Percentiles rank a stretch among this genome's conserved stretches.
These are phyloP conservation scores for Spodoptera exigua DNA, from an alignment of 2,888 invertebrate genomes.

Conservation along the genomic window DNA sequence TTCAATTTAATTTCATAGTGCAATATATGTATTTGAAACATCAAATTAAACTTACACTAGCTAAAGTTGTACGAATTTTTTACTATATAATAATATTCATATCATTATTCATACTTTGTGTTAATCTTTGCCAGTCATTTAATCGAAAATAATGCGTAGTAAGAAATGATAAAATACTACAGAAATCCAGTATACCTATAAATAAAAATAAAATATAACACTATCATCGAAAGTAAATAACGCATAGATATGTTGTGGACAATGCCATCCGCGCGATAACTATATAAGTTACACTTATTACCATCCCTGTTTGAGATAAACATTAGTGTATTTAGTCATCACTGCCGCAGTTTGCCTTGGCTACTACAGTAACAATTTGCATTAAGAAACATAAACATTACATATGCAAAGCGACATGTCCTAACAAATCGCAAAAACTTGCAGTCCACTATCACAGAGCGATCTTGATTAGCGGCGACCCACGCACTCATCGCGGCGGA, in stretches of 20 bases:
- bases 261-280: slow-evolving; percentile 14
- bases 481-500: slow-evolving; percentile 41
- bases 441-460: slow-evolving; percentile 40
- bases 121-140: no score
- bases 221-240: slow-evolving; percentile 1
- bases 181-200: not conserved
- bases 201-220: slow-evolving; percentile 9
- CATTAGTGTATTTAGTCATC: slow-evolving; percentile 42
- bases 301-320: slow-evolving; percentile 27
- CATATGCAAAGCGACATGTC: slow-evolving; percentile 36
- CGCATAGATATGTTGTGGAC: slow-evolving; percentile 10
- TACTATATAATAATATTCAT: no score
- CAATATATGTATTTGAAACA: no score
- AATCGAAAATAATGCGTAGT: no score
- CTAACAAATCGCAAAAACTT: slow-evolving; percentile 56
- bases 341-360: slow-evolving; percentile 43
- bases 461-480: slow-evolving; percentile 54
- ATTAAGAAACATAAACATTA: slow-evolving; percentile 48
- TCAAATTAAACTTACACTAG: no score
- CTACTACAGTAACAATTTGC: slow-evolving; percentile 29
- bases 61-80: no score
- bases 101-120: no score
- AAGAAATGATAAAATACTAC: no score
- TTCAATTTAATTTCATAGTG: no score
- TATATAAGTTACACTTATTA: slow-evolving; percentile 9